These are phyloP conservation scores for Cuniculus paca DNA, from an alignment of 2,797 vertebrate species.

Conservation along the genomic window DNA sequence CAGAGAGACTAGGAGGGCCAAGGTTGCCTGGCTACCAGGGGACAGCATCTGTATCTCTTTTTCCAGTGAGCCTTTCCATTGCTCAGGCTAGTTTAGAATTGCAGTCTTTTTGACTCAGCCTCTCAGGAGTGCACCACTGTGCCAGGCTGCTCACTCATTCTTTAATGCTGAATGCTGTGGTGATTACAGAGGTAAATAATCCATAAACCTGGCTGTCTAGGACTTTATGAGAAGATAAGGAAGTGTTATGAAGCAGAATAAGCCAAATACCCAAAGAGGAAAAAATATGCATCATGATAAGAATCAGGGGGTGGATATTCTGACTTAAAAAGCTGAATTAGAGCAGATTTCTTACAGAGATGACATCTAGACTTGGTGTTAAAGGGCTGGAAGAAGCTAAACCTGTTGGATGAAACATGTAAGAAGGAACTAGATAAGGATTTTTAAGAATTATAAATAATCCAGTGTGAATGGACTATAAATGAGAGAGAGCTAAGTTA, in stretches of 20 bases:
- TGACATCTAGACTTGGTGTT: neutral
- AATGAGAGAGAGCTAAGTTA: neutral
- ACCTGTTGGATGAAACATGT: neutral
- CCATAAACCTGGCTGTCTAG: neutral
- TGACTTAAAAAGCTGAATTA: neutral
- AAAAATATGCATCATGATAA: neutral
- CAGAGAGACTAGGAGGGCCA: neutral
- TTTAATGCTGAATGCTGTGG: neutral
- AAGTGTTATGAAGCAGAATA: neutral
- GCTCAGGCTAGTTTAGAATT: neutral
- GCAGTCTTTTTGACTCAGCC: neutral
- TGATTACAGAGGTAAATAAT: neutral
- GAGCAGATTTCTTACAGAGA: neutral
- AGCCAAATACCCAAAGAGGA: neutral
- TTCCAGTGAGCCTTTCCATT: neutral
- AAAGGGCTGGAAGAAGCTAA: constrained; percentile 3
- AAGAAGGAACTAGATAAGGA: neutral
- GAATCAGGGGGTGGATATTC: neutral
- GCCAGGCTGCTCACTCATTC: neutral
- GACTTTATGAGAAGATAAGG: neutral
- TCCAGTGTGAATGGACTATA: neutral
- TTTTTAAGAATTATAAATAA: constrained; percentile 22
- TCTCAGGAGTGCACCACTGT: too few species aligned
- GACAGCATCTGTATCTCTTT: neutral
- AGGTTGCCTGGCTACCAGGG: neutral